Evolutionary conservation across 2,888 invertebrate species (phyloP).

Genomic region (Monopis laevigella): DNA sequence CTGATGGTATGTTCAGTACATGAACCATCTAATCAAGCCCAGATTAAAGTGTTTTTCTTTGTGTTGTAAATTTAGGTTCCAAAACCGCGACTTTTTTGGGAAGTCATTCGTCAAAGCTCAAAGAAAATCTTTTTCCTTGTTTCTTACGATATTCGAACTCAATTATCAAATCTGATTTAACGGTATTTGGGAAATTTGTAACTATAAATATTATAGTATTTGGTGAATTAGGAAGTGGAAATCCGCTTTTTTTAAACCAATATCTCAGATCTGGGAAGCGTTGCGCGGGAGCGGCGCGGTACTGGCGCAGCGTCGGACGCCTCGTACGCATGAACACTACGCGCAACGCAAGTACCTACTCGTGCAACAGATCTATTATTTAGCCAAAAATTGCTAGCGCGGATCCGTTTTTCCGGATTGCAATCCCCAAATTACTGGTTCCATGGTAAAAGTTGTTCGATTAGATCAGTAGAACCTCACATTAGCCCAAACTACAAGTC

Average conservation of each 20-base stretch:
- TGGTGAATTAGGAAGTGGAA: conserved; percentile 14
- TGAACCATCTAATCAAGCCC: conserved; percentile 15
- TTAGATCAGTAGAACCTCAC: no score
- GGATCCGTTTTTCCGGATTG: no score
- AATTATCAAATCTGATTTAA: conserved; percentile 6
- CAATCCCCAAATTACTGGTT: no score
- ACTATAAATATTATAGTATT: conserved; percentile 14
- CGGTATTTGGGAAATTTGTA: conserved; percentile 13
- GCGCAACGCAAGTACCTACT: no score
- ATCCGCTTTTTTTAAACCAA: conserved; percentile 14
- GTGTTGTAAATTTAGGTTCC: conserved; percentile 16
- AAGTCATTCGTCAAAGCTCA: conserved; percentile 19
- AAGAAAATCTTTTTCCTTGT: conserved; percentile 17
- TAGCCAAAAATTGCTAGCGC: no score
- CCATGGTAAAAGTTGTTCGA: no score
- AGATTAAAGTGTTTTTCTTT: conserved; percentile 18
- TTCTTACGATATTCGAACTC: conserved; percentile 14
- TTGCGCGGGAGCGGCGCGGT: no score
- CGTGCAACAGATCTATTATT: no score
- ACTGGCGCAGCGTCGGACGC: no score
- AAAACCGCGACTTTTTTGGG: conserved; percentile 16
- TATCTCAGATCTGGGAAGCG: conserved; percentile 14
- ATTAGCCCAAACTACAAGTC: no score
- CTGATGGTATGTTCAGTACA: no score
- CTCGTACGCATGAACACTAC: no score